phyloP scores from a whole-genome alignment of 2,888 invertebrate species.

The Zaprionus obscuricornis region DNA sequence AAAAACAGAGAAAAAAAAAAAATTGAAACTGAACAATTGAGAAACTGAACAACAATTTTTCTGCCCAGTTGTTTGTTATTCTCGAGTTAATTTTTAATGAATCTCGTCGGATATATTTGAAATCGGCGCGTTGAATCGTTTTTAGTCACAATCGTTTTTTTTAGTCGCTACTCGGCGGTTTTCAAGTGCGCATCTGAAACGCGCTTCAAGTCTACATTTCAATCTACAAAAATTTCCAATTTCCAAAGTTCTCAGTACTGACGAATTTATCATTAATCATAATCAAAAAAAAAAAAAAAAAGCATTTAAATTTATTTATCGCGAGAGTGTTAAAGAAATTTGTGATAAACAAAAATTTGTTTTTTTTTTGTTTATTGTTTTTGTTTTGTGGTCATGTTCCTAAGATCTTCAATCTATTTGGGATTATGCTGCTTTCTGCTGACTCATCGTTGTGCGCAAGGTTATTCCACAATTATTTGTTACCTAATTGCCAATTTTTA shows the following conservation, averaged over 20 bases:
- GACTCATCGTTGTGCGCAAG: conserved; percentile 60
- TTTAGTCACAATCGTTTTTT: conserved; percentile 18
- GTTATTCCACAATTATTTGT: conserved; percentile 38
- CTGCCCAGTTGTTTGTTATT: conserved; percentile 16
- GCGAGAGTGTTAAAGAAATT: neutral
- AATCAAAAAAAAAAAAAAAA: conserved; percentile 6
- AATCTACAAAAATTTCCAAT: neutral
- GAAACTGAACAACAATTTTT: conserved; percentile 34
- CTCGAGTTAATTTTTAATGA: conserved; percentile 68
- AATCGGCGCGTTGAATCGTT: conserved; percentile 48
- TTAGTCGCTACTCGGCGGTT: conserved; percentile 69
- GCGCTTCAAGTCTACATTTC: conserved; percentile 45
- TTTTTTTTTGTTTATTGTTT: conserved; percentile 10
- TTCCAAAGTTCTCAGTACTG: conserved; percentile 12
- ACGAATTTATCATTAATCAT: conserved; percentile 26
- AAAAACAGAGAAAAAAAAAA: neutral
- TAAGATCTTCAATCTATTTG: conserved; percentile 12
- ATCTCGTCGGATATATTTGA: conserved; percentile 68
- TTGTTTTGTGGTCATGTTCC: conserved; percentile 24
- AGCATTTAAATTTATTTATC: neutral
- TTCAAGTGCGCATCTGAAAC: conserved; percentile 70
- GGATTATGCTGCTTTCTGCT: conserved; percentile 55
- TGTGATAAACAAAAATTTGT: neutral
- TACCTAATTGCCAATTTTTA: conserved; percentile 34
- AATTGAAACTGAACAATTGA: conserved; percentile 30